A percentile compares a stretch with the other conserved stretches of the same genome.
These are phyloP conservation scores for Lysiphlebus fabarum DNA, from an alignment of 1,140 invertebrate species.

Conservation along the genomic window DNA sequence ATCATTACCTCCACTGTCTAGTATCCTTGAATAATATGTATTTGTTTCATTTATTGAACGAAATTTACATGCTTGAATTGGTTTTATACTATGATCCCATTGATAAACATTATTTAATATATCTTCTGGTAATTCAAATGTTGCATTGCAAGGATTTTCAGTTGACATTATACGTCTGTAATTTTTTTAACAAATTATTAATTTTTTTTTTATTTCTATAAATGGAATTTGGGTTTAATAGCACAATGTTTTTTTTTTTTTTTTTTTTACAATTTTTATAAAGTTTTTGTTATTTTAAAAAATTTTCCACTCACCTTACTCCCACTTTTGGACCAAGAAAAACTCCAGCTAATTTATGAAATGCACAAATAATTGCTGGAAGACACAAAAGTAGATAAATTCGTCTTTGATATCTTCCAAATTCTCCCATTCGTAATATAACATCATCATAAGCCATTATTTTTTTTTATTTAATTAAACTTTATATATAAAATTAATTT, in stretches of 20 bases:
- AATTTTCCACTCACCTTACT: constrained; percentile 54
- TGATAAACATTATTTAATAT: constrained; percentile 59
- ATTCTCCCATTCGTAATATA: constrained; percentile 67
- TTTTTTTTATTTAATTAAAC: constrained; percentile 9
- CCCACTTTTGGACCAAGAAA: constrained; percentile 67
- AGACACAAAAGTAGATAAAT: constrained; percentile 70
- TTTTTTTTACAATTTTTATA: constrained; percentile 1
- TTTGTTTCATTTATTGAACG: constrained; percentile 50
- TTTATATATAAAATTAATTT: constrained; percentile 6
- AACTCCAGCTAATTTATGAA: constrained; percentile 73
- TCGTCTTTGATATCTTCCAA: constrained; percentile 69
- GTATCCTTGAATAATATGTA: constrained; percentile 34
- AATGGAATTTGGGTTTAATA: no score
- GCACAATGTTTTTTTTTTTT: not conserved
- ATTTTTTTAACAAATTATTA: constrained; percentile 26
- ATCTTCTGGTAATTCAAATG: constrained; percentile 50
- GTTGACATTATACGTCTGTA: constrained; percentile 61
- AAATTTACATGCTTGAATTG: constrained; percentile 25
- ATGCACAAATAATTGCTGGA: constrained; percentile 70
- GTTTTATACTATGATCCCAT: constrained; percentile 48
- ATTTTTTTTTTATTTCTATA: no score
- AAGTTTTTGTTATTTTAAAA: constrained; percentile 26
- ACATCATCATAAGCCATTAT: constrained; percentile 74
- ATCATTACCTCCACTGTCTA: constrained; percentile 42
- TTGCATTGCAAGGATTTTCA: constrained; percentile 56